Percentiles rank a stretch among this genome's conserved stretches.
Conservation (phyloP, 2,113 vertebrate genomes). For the Geococcyx californianus region DNA sequence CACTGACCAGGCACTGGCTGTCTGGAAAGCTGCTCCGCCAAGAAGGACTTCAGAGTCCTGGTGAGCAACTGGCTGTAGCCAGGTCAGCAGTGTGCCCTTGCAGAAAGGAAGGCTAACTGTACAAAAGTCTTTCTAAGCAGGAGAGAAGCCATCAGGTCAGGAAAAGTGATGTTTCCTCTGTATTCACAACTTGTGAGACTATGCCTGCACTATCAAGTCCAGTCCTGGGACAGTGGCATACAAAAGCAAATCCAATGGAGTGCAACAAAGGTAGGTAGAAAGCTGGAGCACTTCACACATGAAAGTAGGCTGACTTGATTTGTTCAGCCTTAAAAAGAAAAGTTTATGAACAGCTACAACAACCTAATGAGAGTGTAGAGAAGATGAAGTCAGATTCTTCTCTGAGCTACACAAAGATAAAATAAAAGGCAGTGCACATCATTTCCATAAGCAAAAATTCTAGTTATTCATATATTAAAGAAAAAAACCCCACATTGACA, state of each 20-base stretch:
- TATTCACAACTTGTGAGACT: neutral
- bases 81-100: neutral
- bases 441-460: neutral
- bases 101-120: neutral
- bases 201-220: neutral
- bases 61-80: neutral
- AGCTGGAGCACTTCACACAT: neutral
- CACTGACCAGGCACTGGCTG: neutral
- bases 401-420: neutral
- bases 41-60: neutral
- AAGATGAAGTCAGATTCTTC: neutral
- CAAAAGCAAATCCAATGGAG: neutral
- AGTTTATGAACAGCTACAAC: neutral
- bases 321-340: neutral
- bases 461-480: neutral
- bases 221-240: neutral
- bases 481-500: accelerated
- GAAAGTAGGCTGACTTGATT: neutral
- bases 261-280: neutral
- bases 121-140: neutral
- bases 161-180: neutral
- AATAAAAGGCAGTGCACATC: neutral
- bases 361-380: neutral
- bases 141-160: neutral
- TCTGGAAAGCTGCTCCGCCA: neutral